Evolutionary conservation across 1,140 invertebrate genomes (phyloP).

Genomic region (Drosophila ironensis): DNA sequence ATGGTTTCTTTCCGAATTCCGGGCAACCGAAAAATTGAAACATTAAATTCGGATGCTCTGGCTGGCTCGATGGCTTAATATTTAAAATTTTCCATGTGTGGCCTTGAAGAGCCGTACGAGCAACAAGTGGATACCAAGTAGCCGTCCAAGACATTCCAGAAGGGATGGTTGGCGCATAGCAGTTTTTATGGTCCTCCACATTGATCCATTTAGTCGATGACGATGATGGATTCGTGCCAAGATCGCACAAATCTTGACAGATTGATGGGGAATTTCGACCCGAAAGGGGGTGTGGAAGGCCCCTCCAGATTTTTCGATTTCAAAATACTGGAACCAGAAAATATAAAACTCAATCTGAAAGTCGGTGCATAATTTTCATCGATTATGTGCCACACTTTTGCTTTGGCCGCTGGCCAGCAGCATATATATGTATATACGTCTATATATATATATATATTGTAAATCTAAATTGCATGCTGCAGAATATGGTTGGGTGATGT

Average conservation of each 20-base stretch:
- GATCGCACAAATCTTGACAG: slow-evolving; percentile 14
- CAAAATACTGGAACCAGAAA: background rate
- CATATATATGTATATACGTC: background rate
- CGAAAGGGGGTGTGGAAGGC: background rate
- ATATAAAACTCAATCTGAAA: too few species aligned
- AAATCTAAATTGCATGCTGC: slow-evolving; percentile 9
- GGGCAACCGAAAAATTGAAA: slow-evolving; percentile 8
- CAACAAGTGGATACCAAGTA: slow-evolving; percentile 27
- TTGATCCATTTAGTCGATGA: background rate
- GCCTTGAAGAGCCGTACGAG: background rate
- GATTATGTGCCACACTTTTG: slow-evolving; percentile 5
- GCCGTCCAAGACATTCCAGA: slow-evolving; percentile 13
- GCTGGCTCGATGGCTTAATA: too few species aligned
- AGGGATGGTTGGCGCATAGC: background rate
- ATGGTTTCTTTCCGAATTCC: slow-evolving; percentile 30
- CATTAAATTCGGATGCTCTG: slow-evolving; percentile 2
- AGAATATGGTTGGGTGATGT: slow-evolving; percentile 11
- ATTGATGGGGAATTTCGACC: slow-evolving; percentile 2
- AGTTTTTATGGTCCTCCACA: slow-evolving; percentile 19
- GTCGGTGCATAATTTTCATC: background rate
- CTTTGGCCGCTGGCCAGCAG: slow-evolving; percentile 2
- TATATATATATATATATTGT: background rate
- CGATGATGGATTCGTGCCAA: slow-evolving; percentile 24
- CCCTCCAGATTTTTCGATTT: background rate
- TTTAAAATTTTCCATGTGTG: slow-evolving; percentile 1